These are phyloP conservation scores for Centrocercus urophasianus DNA, from an alignment of 2,113 vertebrate genomes.

Conservation along the genomic window DNA sequence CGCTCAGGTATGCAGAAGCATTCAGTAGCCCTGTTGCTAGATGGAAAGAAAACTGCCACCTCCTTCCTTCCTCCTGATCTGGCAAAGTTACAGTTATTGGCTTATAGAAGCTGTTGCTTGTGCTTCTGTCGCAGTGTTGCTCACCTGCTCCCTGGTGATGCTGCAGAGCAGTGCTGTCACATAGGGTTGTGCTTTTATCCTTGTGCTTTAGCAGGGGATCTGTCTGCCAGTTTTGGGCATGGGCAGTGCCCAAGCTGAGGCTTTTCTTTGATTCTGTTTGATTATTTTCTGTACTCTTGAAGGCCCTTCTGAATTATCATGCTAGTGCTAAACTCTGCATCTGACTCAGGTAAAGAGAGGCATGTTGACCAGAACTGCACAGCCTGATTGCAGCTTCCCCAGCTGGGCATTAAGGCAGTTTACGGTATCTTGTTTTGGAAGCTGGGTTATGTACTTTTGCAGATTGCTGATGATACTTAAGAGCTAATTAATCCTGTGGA, in stretches of 20 bases:
- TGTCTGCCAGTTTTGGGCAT: fast-evolving
- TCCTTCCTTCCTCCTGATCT: fast-evolving
- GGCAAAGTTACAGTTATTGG: fast-evolving
- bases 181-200: fast-evolving
- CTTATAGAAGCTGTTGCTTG: fast-evolving
- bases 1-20: constrained; percentile 83
- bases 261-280: neutral
- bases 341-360: neutral
- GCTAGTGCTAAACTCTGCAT: fast-evolving
- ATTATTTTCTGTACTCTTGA: neutral
- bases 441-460: neutral
- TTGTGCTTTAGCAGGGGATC: fast-evolving
- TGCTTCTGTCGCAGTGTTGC: fast-evolving
- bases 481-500: neutral
- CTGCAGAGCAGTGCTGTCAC: fast-evolving
- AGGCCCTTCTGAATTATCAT: neutral
- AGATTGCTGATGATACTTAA: neutral
- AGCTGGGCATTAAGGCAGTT: neutral
- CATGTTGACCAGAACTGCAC: neutral
- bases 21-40: fast-evolving
- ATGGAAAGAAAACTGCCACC: fast-evolving
- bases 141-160: fast-evolving
- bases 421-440: neutral
- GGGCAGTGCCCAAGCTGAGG: fast-evolving
- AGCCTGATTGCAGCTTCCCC: neutral